These are phyloP conservation scores for Papilio elwesi DNA, from an alignment of 2,888 invertebrate species.

Conservation along the genomic window DNA sequence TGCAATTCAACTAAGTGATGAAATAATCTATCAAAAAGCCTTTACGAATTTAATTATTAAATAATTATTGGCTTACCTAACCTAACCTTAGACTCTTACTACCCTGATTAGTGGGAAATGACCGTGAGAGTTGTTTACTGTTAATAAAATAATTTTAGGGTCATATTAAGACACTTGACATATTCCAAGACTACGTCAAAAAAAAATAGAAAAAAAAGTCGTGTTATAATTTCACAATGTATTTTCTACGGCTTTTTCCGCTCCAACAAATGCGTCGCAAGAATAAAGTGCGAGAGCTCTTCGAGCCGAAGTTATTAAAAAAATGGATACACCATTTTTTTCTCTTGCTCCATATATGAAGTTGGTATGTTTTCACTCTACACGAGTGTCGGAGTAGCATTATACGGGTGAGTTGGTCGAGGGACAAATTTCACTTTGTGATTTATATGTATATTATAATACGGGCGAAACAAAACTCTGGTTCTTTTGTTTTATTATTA, in stretches of 20 bases:
- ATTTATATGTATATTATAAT: no score
- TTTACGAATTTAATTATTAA: no score
- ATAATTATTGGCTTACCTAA: no score
- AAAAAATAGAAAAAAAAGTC: slow-evolving; percentile 10
- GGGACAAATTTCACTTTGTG: slow-evolving; percentile 12
- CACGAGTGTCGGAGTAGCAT: background rate
- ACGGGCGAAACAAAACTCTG: background rate
- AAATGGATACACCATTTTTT: slow-evolving; percentile 29
- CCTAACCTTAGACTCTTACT: no score
- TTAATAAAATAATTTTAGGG: background rate
- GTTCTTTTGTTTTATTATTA: background rate
- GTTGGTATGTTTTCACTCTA: background rate
- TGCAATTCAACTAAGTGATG: no score
- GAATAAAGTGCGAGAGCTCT: slow-evolving; percentile 28
- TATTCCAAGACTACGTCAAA: background rate
- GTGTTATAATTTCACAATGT: slow-evolving; percentile 24
- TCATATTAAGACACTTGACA: slow-evolving; percentile 18
- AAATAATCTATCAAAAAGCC: no score
- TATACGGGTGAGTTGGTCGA: background rate
- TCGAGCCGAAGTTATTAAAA: slow-evolving; percentile 31
- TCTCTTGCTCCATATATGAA: slow-evolving; percentile 6
- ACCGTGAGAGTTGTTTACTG: background rate
- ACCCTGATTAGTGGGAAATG: no score
- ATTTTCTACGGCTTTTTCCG: slow-evolving; percentile 11
- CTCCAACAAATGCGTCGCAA: slow-evolving; percentile 22